These are phyloP conservation scores for Eueremaeus valkanovi DNA, from an alignment of 2,888 invertebrate species.

Conservation along the genomic window DNA sequence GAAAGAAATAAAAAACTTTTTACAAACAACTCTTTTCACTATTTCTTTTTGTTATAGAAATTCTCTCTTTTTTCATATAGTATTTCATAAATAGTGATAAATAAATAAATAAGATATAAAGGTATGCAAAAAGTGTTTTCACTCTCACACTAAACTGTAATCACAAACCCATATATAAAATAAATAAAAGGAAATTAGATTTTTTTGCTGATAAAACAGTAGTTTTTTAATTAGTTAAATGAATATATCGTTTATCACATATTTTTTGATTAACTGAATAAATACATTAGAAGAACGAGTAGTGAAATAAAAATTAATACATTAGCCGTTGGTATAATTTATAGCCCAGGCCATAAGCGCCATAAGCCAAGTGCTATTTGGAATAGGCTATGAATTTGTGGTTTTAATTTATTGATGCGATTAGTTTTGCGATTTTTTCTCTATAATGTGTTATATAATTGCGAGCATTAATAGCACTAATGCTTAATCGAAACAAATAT, in stretches of 20 bases:
- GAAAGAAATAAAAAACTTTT: background rate
- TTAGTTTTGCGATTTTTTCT: conserved; percentile 13
- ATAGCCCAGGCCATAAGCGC: background rate
- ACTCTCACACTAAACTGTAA: background rate
- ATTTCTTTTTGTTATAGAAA: no score
- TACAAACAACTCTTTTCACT: background rate
- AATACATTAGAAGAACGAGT: no score
- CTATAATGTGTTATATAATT: conserved; percentile 8
- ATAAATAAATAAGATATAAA: conserved; percentile 2
- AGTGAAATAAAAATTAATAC: no score
- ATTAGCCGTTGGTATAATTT: conserved; percentile 1
- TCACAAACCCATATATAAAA: no score
- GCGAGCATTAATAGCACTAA: background rate
- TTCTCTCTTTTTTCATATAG: background rate
- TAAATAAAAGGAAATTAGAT: no score
- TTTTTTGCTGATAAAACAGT: background rate
- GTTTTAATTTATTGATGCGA: conserved; percentile 17
- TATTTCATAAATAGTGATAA: background rate
- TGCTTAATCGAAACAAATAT: background rate
- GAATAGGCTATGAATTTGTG: background rate
- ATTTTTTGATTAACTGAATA: no score
- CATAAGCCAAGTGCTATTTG: background rate
- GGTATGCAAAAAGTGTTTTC: background rate
- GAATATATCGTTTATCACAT: no score
- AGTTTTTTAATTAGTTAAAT: background rate